Evolutionary conservation across 2,797 vertebrate species (phyloP).

Genomic region (Myiotriccus ornatus): DNA sequence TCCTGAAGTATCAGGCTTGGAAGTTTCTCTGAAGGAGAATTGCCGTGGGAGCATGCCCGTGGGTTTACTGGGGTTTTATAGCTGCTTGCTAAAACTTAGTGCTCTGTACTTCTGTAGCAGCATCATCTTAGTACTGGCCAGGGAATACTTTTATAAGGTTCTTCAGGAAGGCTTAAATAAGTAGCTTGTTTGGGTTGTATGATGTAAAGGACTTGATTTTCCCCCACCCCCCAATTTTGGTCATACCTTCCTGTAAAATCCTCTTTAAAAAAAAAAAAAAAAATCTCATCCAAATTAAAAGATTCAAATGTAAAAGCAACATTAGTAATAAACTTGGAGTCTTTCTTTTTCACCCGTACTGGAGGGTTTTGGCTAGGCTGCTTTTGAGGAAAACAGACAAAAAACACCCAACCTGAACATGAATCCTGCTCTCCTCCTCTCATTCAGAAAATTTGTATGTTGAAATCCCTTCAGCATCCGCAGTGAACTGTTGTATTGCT

Average conservation of each 20-base stretch:
- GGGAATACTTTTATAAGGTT: slow-evolving; percentile 21
- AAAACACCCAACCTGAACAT: not conserved
- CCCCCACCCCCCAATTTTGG: not conserved
- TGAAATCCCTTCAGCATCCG: not conserved
- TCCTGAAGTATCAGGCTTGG: not conserved
- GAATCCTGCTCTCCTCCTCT: not conserved
- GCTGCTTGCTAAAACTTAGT: not conserved
- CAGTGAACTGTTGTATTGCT: not conserved
- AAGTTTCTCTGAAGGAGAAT: not conserved
- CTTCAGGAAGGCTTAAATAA: slow-evolving; percentile 7
- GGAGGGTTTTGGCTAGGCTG: not conserved
- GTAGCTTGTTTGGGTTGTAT: not conserved
- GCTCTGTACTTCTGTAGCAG: not conserved
- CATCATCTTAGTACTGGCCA: not conserved
- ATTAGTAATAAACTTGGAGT: not conserved
- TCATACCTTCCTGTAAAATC: not conserved
- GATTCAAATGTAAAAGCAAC: not conserved
- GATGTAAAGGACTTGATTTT: not conserved
- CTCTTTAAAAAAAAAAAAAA: not conserved
- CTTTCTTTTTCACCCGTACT: not conserved
- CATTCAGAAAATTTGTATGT: not conserved
- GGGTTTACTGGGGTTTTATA: slow-evolving; percentile 21
- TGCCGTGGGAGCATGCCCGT: not conserved
- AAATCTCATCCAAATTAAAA: not conserved
- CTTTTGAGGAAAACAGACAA: not conserved